Evolutionary conservation across 2,888 invertebrate species (phyloP), one percentile per base, ranked within the genome.

Genomic region (Gasteruption jaculator): DNA sequence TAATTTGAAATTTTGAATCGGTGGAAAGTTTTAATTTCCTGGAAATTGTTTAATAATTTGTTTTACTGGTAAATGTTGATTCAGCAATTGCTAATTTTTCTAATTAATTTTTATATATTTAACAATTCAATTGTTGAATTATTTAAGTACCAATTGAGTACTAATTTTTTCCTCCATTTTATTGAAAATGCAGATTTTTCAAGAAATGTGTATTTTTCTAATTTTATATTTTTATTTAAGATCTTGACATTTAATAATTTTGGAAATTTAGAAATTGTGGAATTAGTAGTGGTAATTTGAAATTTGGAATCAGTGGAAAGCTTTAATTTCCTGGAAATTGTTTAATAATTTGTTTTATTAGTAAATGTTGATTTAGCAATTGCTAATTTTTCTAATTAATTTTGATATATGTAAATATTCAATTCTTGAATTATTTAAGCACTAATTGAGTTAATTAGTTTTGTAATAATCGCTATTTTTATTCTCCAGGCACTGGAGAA

Each of bases 401-500:
- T 12, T 20, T 5, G 26, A 22, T 16, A 5, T 22, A 14, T 24
- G 16, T 29, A 43, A 31, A 8, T 25, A n/a, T n/a, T n/a, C n/a
- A n/a, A n/a, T n/a, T n/a, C 27, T 15, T 27, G 19, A n/a, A 29
- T 11, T 38, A n/a, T 16, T 12, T 8, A 29, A 15, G 6, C 16
- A n/a, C 34, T n/a, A n/a, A n/a, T n/a, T n/a, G n/a, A n/a, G n/a
- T n/a, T n/a, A n/a, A n/a, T n/a, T n/a, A n/a, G 20, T 12, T 11
- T 32, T 6, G 12, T 30, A 31, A 27, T 39, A 11, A 39, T 38
- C 49, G 30, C 48, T 32, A 24, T 21, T 37, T 52, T 46, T 46
- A 52, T 61, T 53, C 72, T 73, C 3, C 70, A 91, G 89, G 91
- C 94, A 10, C 75, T 97, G 43, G 83, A 86, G 56, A 85, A 88